A percentile compares a stretch with the other conserved stretches of the same genome.
These are phyloP conservation scores for Catagonus wagneri DNA, from an alignment of 2,113 vertebrate species.

Conservation along the genomic window DNA sequence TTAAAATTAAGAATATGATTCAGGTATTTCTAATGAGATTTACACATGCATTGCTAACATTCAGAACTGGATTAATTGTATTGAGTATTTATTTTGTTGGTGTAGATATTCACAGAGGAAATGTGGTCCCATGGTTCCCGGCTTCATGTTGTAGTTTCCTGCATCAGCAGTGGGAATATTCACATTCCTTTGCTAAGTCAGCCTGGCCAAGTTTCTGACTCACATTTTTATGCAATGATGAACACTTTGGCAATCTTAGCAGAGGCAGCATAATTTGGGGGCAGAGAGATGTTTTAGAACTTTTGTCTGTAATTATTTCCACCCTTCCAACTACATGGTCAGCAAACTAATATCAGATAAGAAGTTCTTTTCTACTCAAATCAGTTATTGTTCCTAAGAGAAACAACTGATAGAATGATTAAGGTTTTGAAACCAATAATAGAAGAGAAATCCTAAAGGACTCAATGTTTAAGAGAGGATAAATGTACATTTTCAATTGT, in stretches of 20 bases:
- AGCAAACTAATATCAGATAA: background rate
- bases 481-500: background rate
- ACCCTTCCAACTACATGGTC: background rate
- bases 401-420: background rate
- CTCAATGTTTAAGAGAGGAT: background rate
- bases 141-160: background rate
- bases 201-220: background rate
- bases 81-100: background rate
- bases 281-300: background rate
- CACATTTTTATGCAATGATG: background rate
- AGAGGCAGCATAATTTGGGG: background rate
- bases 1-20: background rate
- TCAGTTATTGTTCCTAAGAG: background rate
- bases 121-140: accelerated
- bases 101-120: background rate
- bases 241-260: background rate
- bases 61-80: background rate
- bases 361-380: background rate
- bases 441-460: background rate
- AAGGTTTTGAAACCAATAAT: background rate
- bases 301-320: background rate
- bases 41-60: background rate
- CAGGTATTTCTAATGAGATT: background rate
- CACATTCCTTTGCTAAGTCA: background rate
- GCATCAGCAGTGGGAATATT: background rate